phyloP scores from a whole-genome alignment of 2,888 invertebrate species.

The Bellardia pandia region DNA sequence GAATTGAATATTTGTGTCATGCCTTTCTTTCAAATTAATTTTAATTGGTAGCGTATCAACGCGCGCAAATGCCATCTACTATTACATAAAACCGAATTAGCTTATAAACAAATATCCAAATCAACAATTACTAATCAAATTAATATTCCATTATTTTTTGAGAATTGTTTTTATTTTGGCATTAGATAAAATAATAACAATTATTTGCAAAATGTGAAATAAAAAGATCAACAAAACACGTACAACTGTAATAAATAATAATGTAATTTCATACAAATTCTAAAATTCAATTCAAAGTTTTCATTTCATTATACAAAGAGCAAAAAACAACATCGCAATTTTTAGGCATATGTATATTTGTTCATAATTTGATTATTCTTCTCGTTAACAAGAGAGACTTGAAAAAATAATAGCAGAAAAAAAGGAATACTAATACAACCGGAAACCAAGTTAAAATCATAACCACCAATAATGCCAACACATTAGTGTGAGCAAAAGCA shows the following conservation, averaged over 20 bases:
- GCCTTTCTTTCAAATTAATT: no score
- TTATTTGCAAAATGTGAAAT: not conserved
- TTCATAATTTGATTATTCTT: conserved; percentile 43
- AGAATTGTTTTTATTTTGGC: not conserved
- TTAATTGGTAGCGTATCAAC: no score
- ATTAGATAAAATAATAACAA: not conserved
- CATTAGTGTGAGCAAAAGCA: not conserved
- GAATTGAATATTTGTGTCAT: no score
- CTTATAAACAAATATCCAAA: no score
- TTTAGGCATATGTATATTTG: conserved; percentile 37
- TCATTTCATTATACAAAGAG: conserved; percentile 9
- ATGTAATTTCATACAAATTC: conserved; percentile 20
- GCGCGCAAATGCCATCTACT: no score
- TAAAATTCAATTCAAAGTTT: conserved; percentile 16
- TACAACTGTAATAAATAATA: not conserved
- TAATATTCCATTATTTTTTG: not conserved
- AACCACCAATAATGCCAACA: not conserved
- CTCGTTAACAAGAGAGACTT: conserved; percentile 23
- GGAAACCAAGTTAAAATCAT: conserved; percentile 33
- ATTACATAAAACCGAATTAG: no score
- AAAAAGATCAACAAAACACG: not conserved
- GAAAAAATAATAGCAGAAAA: not conserved
- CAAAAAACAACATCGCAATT: not conserved
- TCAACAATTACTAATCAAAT: no score
- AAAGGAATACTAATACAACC: conserved; percentile 2